Evolutionary conservation across 1,140 invertebrate species (phyloP), one percentile per base, ranked within the genome.

Genomic region (Drosophila ficusphila): DNA sequence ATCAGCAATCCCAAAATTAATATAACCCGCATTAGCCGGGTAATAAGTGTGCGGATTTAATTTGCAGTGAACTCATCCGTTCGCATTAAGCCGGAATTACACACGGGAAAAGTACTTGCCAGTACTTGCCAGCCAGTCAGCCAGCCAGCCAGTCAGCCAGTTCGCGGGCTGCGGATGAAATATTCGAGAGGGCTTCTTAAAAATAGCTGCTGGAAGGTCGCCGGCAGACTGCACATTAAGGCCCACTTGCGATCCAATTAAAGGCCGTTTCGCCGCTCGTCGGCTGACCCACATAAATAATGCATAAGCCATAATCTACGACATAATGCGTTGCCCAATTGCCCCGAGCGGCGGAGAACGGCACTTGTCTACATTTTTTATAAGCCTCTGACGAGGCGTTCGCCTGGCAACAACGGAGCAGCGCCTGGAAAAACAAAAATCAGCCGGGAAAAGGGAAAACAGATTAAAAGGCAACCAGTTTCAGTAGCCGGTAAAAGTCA

Each of bases 221-320:
- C 31, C n/a, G 34, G 11, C 57, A 36, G 47, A 54, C 42, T 72
- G 73, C 54, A 77, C 78, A 82, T 81, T 81, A 65, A 70, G 56
- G 64, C 61, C 61, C 53, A 81, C 61, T 85, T 86, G 57, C 54
- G 53, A 81, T 75, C 76, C 82, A 85, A 85, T 85, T 88, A 85
- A 81, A 88, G 81, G 76, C 79, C 76, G 57, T 88, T 86, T 73
- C 67, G 68, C 72, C 71, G 71, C 60, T 75, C 60, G 36, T 57
- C 60, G 29, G 29, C 70, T 81, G 82, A 77, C 81, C 77, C 82
- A 85, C 82, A 85, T 85, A 88, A 85, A 85, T 88, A 85, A 85
- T 85, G 82, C 81, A 85, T 76, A 61, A 86, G 77, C 76, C 62
- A 76, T 85, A 85, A 85, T 85, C 81, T 88, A 81, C 72, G 76